These are phyloP conservation scores for Clistopyga incitator DNA, from an alignment of 2,888 invertebrate species.

Conservation along the genomic window DNA sequence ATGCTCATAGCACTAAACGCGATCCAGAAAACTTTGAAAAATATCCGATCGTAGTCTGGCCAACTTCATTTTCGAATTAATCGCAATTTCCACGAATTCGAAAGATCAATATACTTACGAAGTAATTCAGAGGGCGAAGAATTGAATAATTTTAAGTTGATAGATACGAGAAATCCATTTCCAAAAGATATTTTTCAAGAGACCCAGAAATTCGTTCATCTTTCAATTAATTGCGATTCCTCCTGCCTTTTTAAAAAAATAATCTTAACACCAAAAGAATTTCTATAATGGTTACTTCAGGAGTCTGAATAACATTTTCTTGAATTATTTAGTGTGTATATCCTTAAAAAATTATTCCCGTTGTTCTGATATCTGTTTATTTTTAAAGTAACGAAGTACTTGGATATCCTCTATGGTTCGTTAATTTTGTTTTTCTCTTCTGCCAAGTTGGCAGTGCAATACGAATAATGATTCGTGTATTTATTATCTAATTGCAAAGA, in stretches of 20 bases:
- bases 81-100: neutral
- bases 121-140: neutral
- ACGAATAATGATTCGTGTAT: neutral
- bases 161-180: neutral
- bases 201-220: neutral
- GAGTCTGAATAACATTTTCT: neutral
- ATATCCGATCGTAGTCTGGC: neutral
- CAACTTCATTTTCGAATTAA: neutral
- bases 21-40: neutral
- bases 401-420: neutral
- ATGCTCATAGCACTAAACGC: too few species aligned
- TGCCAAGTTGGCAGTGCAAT: neutral
- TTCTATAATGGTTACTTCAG: neutral
- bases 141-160: neutral
- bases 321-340: neutral
- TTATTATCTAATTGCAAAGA: slow-evolving; percentile 1
- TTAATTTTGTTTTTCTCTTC: slow-evolving; percentile 5
- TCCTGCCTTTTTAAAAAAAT: neutral
- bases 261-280: neutral
- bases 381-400: neutral
- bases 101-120: neutral
- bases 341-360: neutral
- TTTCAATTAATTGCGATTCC: neutral
- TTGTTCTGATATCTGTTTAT: neutral
- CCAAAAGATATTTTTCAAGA: too few species aligned